Base-by-base conservation (phyloP, 2,113 vertebrate genomes). In the Synodontis membranacea region DNA sequence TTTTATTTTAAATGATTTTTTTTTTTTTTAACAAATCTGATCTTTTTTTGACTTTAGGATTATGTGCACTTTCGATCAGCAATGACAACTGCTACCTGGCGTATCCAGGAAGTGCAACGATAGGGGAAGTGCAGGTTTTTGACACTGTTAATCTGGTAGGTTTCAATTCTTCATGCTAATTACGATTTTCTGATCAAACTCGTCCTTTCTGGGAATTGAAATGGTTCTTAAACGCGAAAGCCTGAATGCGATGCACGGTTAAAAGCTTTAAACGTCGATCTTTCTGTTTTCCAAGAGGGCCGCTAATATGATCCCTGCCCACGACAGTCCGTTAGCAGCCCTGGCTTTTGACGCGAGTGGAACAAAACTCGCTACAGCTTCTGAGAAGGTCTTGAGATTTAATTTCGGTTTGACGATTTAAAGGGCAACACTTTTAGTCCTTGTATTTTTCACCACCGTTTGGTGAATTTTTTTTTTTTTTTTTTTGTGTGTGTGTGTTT, bases 281-380 rank as follows among this genome's bases (percentile, higher is more conserved):
- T 86, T 31, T 21, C 4, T 60, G 6, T 52, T 87, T 86, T 92
- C n/a, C 93, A 99, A 99, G 98, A 96, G 97, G 93, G 98, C 98
- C 58, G 97, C 98, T 34, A 99, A 99, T 86, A 99, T 99, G 98
- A 99, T 99, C 93, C 98, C 98, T 8, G 98, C 98, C 80, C 98
- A 99, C 5, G 98, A 99, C 93, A 99, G 98, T 90, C 97, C 98
- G 15, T 93, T 99, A 92, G 98, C 98, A 10, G 97, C 98, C 11
- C 92, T 99, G 93, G 97, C 97, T 1, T 99, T 99, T 42, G 98
- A 99, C 5, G 95, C 97, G 23, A 98, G 96, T 66, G 98, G 98
- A 88, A 97, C 96, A 83, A 99, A 98, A 91, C 95, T 99, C 28
- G 98, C 98, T 90, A 99, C 98, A 0, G 98, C 98, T 56, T 99